phyloP scores from a whole-genome alignment of 2,888 invertebrate species.

The Odontothrips loti region DNA sequence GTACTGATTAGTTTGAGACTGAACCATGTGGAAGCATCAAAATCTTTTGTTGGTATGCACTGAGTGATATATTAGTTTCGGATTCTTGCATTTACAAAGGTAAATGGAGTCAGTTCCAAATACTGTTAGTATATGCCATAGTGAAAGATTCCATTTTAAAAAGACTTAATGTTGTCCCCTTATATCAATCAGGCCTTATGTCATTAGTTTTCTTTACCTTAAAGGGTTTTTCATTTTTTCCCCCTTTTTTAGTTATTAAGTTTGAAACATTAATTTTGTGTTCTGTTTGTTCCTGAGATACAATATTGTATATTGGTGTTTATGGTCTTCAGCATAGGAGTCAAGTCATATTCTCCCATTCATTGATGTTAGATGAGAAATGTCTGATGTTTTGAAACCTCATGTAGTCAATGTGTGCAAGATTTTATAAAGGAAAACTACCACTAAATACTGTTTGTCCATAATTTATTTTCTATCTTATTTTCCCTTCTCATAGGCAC shows the following conservation, averaged over 20 bases:
- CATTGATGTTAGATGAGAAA: background rate
- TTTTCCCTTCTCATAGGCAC: background rate
- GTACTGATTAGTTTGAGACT: slow-evolving; percentile 15
- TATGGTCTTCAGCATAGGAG: background rate
- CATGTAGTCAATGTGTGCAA: no score
- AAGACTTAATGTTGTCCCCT: background rate
- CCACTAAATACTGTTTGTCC: background rate
- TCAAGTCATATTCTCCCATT: background rate
- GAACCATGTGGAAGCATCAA: background rate
- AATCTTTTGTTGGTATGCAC: background rate
- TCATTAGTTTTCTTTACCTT: background rate
- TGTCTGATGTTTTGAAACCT: no score
- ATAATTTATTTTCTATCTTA: background rate
- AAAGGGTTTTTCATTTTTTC: background rate
- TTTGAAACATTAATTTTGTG: background rate
- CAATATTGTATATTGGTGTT: background rate
- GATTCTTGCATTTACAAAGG: no score
- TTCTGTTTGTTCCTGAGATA: background rate
- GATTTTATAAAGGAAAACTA: no score
- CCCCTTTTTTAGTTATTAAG: background rate
- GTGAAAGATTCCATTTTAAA: background rate
- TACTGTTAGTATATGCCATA: no score
- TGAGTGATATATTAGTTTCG: background rate
- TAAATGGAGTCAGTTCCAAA: no score
- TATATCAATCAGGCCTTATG: no score